These are phyloP conservation scores for Pelecanus crispus DNA, from an alignment of 2,113 vertebrate species.

Conservation along the genomic window DNA sequence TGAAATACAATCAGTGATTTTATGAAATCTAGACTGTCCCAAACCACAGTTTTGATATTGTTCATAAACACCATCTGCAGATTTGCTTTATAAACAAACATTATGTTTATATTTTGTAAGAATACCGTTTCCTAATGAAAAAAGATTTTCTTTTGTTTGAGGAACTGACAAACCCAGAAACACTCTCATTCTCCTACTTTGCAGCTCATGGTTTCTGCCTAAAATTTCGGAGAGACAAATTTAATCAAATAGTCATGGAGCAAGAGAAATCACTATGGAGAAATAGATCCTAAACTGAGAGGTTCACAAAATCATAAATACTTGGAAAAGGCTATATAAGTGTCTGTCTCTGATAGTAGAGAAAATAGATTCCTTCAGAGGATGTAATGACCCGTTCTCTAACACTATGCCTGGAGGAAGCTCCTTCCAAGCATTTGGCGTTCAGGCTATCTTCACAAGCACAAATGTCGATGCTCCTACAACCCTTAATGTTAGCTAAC, in stretches of 20 bases:
- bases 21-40: neutral
- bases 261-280: neutral
- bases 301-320: neutral
- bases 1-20: neutral
- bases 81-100: neutral
- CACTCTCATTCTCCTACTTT: neutral
- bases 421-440: neutral
- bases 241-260: neutral
- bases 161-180: neutral
- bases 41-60: constrained; percentile 5
- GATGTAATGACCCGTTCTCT: neutral
- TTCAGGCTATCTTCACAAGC: neutral
- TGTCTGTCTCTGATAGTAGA: neutral
- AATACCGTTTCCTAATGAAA: neutral
- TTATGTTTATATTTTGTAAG: neutral
- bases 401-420: neutral
- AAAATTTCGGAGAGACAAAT: neutral
- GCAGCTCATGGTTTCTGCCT: neutral
- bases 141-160: neutral
- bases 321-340: neutral
- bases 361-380: neutral
- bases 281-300: neutral
- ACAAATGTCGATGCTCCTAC: neutral
- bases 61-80: constrained; percentile 19
- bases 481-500: neutral